phyloP scores from a whole-genome alignment of 2,113 vertebrate genomes.

The Phyllopteryx taeniolatus region DNA sequence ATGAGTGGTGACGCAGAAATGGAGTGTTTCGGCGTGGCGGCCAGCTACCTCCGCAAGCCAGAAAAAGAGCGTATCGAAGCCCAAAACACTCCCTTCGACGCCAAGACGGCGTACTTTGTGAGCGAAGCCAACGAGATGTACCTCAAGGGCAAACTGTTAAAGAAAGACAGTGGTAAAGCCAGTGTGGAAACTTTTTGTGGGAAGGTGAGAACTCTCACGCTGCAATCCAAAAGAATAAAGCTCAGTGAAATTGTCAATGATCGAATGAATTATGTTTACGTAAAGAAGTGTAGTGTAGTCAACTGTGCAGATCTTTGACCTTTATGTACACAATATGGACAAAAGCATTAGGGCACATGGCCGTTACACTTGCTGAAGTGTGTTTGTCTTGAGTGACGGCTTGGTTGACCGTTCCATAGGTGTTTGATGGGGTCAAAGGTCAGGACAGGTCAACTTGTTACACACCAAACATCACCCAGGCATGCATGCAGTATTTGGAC shows the following conservation, averaged over 20 bases:
- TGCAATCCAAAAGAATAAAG: not conserved
- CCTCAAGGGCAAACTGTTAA: slow-evolving; percentile 75
- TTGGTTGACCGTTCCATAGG: not conserved
- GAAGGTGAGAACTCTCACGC: slow-evolving; percentile 48
- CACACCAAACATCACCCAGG: not conserved
- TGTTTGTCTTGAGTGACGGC: not conserved
- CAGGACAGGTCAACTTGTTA: not conserved
- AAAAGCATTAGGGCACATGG: too few relatives aligned
- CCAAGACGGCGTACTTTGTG: slow-evolving; percentile 80
- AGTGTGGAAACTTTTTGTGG: slow-evolving; percentile 75
- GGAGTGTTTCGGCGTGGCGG: slow-evolving; percentile 80
- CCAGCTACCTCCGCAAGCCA: slow-evolving; percentile 81
- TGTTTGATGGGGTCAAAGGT: not conserved
- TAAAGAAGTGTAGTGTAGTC: not conserved
- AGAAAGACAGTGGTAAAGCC: slow-evolving; percentile 79
- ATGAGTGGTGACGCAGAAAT: slow-evolving; percentile 83
- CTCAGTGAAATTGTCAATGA: not conserved
- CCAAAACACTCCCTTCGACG: slow-evolving; percentile 82
- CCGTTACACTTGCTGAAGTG: not conserved
- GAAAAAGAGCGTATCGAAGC: slow-evolving; percentile 82
- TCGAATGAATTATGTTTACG: not conserved
- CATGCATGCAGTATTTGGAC: too few relatives aligned
- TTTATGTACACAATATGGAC: too few relatives aligned
- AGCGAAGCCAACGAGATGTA: slow-evolving; percentile 73
- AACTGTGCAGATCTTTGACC: too few relatives aligned